Conservation (phyloP, 2,797 vertebrate genomes). For the Hybognathus amarus region DNA sequence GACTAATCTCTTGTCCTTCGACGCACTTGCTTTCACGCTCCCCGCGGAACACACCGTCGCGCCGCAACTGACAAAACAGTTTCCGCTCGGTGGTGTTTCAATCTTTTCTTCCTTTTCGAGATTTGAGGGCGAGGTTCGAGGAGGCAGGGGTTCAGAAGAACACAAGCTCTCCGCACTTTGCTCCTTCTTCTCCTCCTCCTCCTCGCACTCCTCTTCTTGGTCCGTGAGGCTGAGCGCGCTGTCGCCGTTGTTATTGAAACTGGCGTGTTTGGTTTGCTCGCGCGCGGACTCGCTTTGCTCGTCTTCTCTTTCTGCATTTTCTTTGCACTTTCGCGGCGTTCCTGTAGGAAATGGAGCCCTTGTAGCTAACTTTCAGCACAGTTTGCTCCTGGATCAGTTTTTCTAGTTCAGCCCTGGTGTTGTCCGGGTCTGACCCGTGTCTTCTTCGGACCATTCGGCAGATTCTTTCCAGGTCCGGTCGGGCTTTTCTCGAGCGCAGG, state of each 20-base stretch:
- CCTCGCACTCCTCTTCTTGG: slow-evolving; percentile 71
- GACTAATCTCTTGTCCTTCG: slow-evolving; percentile 67
- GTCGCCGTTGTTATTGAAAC: slow-evolving; percentile 73
- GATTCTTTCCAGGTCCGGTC: slow-evolving; percentile 90
- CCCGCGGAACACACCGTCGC: slow-evolving; percentile 70
- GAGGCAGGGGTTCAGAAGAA: slow-evolving; percentile 60
- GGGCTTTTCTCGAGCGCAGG: slow-evolving; percentile 89
- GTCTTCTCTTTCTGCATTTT: slow-evolving; percentile 81
- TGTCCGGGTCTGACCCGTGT: slow-evolving; percentile 87
- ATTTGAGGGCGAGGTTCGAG: slow-evolving; percentile 53
- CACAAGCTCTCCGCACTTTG: slow-evolving; percentile 56
- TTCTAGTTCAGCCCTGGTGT: slow-evolving; percentile 88
- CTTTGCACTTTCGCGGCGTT: slow-evolving; percentile 89
- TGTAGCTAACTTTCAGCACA: slow-evolving; percentile 92
- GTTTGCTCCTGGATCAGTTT: slow-evolving; percentile 90
- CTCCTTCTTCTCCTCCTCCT: slow-evolving; percentile 65
- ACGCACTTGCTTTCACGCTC: slow-evolving; percentile 75
- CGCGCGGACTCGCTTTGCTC: slow-evolving; percentile 72
- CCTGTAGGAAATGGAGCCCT: slow-evolving; percentile 89
- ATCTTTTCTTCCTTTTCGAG: slow-evolving; percentile 58
- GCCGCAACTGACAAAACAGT: slow-evolving; percentile 70
- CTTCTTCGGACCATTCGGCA: slow-evolving; percentile 91
- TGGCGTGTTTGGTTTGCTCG: slow-evolving; percentile 69
- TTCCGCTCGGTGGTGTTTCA: slow-evolving; percentile 67
- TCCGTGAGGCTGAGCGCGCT: slow-evolving; percentile 76